Evolutionary conservation across 1,140 invertebrate genomes (phyloP).

Genomic region (Drosophila willistoni): DNA sequence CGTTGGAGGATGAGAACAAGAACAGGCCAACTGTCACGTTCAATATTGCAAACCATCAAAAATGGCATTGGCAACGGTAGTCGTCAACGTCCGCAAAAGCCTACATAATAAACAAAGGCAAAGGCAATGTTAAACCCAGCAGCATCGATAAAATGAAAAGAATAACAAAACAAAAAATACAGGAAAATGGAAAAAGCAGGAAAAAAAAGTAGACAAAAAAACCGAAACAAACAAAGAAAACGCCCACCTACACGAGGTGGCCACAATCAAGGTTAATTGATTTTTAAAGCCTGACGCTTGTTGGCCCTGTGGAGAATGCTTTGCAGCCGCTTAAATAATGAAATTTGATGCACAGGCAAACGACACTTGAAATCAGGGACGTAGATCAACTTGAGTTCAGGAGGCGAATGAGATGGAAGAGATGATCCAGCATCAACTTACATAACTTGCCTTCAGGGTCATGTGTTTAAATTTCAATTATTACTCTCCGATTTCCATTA

Average conservation of each 20-base stretch:
- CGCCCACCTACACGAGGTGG: slow-evolving; percentile 6
- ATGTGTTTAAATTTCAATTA: no score
- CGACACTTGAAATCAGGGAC: not conserved
- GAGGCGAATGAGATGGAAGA: not conserved
- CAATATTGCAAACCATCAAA: slow-evolving; percentile 78
- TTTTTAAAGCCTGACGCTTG: slow-evolving; percentile 67
- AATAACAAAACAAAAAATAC: slow-evolving; percentile 14
- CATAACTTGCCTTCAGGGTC: no score
- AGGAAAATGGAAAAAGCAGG: slow-evolving; percentile 13
- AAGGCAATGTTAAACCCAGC: slow-evolving; percentile 25
- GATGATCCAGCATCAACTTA: no score
- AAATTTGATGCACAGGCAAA: slow-evolving; percentile 46
- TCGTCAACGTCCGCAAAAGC: slow-evolving; percentile 32
- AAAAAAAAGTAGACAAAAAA: no score
- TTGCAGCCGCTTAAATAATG: slow-evolving; percentile 65
- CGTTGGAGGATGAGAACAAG: slow-evolving; percentile 14
- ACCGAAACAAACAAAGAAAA: slow-evolving; percentile 4
- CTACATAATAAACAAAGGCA: slow-evolving; percentile 66
- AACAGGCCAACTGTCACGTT: slow-evolving; percentile 75
- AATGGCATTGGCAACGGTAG: slow-evolving; percentile 45
- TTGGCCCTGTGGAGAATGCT: slow-evolving; percentile 25
- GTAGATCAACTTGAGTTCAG: not conserved
- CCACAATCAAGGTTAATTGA: slow-evolving; percentile 83
- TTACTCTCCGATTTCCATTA: no score
- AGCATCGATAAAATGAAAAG: slow-evolving; percentile 31